phyloP scores from a whole-genome alignment of 1,140 invertebrate genomes.

The Zaprionus camerounensis region DNA sequence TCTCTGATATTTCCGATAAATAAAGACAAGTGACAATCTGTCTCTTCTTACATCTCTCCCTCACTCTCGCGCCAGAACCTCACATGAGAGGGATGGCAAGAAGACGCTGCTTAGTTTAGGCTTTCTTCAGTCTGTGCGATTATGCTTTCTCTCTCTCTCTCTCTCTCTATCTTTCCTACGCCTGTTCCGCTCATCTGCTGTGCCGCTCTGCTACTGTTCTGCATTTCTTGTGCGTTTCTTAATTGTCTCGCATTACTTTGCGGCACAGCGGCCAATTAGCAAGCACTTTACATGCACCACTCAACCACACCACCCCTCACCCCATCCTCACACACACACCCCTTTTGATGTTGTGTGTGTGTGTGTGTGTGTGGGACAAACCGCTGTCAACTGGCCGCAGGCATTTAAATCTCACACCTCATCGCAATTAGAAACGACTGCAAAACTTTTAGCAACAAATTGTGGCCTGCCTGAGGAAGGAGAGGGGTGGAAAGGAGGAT shows the following conservation, averaged over 20 bases:
- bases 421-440: slow-evolving; percentile 66
- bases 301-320: background rate
- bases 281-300: slow-evolving; percentile 45
- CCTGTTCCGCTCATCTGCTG: background rate
- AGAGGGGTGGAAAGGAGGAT: background rate
- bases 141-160: background rate
- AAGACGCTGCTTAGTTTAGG: no score
- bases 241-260: slow-evolving; percentile 49
- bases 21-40: no score
- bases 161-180: background rate
- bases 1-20: no score
- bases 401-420: slow-evolving; percentile 79
- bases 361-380: slow-evolving; percentile 21
- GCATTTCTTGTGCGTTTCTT: slow-evolving; percentile 16
- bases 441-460: slow-evolving; percentile 59
- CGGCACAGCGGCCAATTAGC: slow-evolving; percentile 47
- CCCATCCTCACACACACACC: background rate
- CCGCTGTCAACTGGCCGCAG: slow-evolving; percentile 65
- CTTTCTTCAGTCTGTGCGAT: background rate
- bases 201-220: background rate
- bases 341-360: slow-evolving; percentile 28
- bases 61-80: no score
- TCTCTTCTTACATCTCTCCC: no score
- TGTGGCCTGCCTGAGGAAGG: background rate
- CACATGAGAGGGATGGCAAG: no score